phyloP scores from a whole-genome alignment of 2,797 vertebrate species.

The Glossophaga mutica region DNA sequence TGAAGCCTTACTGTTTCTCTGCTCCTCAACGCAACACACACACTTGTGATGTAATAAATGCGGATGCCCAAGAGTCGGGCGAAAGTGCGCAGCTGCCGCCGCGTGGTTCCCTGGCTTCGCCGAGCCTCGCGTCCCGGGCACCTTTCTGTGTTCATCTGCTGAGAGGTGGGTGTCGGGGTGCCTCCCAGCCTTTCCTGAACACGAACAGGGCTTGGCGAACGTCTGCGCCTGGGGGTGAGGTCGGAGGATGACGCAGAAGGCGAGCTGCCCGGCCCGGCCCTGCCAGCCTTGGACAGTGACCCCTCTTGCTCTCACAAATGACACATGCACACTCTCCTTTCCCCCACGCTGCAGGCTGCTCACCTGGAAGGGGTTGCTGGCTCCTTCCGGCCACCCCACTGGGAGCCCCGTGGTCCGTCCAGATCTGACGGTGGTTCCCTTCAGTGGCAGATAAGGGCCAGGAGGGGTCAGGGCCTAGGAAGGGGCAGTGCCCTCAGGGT shows the following conservation, averaged over 20 bases:
- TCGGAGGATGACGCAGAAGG: no score
- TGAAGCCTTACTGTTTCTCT: neutral
- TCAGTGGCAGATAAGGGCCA: fast-evolving
- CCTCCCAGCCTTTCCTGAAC: neutral
- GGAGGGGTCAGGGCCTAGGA: neutral
- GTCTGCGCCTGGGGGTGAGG: neutral
- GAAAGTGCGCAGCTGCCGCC: neutral
- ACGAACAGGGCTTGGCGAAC: fast-evolving
- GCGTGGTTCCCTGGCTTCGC: neutral
- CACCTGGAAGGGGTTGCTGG: neutral
- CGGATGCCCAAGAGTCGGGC: neutral
- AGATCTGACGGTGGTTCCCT: neutral
- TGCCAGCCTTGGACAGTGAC: neutral
- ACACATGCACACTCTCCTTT: fast-evolving
- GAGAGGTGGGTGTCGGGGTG: neutral
- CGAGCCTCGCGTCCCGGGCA: fast-evolving
- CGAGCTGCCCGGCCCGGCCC: no score
- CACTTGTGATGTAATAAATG: neutral
- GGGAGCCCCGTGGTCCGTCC: fast-evolving
- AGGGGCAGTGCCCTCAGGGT: neutral
- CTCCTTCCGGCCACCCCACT: neutral
- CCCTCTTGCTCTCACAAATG: neutral
- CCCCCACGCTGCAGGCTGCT: fast-evolving
- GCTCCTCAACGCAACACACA: neutral
- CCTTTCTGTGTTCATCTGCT: neutral